Base-by-base conservation (phyloP, 2,797 vertebrate species). In the Sebastes paucispinis region DNA sequence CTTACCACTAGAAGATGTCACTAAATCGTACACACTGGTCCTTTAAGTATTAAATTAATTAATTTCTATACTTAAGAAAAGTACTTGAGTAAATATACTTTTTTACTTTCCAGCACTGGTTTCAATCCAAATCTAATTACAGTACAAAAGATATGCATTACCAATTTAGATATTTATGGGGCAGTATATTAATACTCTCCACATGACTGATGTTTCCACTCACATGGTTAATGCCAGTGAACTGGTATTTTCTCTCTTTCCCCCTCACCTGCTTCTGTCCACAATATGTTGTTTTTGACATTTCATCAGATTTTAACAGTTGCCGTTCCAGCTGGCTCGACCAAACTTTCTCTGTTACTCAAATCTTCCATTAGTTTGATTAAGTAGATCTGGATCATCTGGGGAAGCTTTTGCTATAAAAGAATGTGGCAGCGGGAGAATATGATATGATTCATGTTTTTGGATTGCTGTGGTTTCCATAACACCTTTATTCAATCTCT, bases 401-500 rank as follows among this genome's bases (percentile, higher is more conserved):
- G 79, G 85, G 60, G 69, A 75, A 67, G 54, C 52, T 60, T 75
- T 87, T 58, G 72, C 73, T 81, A 8, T 25, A 86, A 73, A 90
- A 85, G 63, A 90, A 92, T 79, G 74, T 85, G 76, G 71, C 84
- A 72, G 69, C 11, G 1, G 67, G 22, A 79, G 68, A 81, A 78
- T 64, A 88, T 64, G 62, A 89, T 85, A 80, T 89, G 81, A 89
- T 87, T 90, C 75, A 85, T 92, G 73, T 83, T 86, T 88, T 69
- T 79, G 77, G 59, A 76, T 87, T 68, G 72, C 57, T 81, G 80
- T 87, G 84, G 87, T 94, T 93, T 94, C 85, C 68, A 90, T 88
- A 89, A 86, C 82, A 87, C 89, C 88, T 94, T 95, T 93, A 95
- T 95, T 95, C 79, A 94, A 84, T 89, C 91, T 92, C 88, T 71